Evolutionary conservation across 1,140 invertebrate species (phyloP), one percentile per base, ranked within the genome.

Genomic region (Laupala kohalensis): DNA sequence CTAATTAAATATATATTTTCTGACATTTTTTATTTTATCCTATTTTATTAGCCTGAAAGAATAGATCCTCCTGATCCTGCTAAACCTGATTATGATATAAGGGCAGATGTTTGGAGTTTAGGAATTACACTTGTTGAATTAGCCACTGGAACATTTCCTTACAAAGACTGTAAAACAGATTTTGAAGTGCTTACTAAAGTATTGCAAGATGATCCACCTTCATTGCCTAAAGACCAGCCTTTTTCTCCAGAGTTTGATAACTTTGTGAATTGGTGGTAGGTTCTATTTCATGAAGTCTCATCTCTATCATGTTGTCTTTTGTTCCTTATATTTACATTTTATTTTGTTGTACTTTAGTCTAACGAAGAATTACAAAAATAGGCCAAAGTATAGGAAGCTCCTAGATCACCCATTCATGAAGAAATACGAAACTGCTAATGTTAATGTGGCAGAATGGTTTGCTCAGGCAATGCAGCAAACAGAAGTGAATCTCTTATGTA

Each of bases 41-140:
- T 73, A 15, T 74, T 67, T 74, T 73, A 75, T 73, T 73, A 97
- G 94, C 96, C 96, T 37, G 96, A 99, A 85, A 86, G 96, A 78
- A 98, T 98, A 83, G 94, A 96, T 82, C 92, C 92, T 26, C 91
- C 88, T 72, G 88, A 94, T 82, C 91, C 92, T 67, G 88, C 87
- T 70, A 90, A 92, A 77, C 92, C 93, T 69, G 94, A 96, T 80
- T 99, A 99, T 80, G 97, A 99, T 83, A 97, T 99, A 77, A 87
- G 97, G 76, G 96, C 97, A 23, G 97, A 99, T 84, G 96, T 99
- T 25, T 99, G 97, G 97, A 97, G 95, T 78, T 85, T 99, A 72
- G 97, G 97, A 75, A 98, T 99, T 75, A 97, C 96, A 67, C 84
- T 99, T 77, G 94, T 99, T 75, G 95, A 97, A 85, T 83, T 95